Conservation (phyloP, 2,888 invertebrate genomes). For the Augochlorella aurata region DNA sequence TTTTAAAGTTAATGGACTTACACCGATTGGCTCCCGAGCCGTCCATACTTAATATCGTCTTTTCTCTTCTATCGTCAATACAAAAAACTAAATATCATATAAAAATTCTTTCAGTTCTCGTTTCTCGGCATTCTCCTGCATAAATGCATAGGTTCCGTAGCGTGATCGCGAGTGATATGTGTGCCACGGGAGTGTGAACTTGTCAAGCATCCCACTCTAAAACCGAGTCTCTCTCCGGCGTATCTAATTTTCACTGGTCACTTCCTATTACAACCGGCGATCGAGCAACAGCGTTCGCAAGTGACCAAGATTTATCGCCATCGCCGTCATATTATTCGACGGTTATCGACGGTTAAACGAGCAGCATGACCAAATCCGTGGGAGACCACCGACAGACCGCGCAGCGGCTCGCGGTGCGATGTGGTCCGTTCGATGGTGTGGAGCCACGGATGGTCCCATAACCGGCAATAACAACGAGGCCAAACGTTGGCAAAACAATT, state of each 20-base stretch:
- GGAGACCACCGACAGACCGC: conserved; percentile 21
- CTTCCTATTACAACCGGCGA: not conserved
- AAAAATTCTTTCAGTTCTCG: too few species aligned
- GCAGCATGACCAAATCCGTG: not conserved
- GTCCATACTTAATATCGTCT: too few species aligned
- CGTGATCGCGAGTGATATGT: too few species aligned
- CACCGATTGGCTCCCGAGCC: too few species aligned
- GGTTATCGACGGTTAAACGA: conserved; percentile 12
- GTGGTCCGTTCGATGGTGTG: not conserved
- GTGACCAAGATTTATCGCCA: not conserved
- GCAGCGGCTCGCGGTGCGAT: not conserved
- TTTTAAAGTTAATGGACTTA: too few species aligned
- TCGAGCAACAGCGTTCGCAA: not conserved
- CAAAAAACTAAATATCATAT: too few species aligned
- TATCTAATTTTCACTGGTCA: not conserved
- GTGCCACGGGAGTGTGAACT: not conserved
- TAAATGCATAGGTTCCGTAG: too few species aligned
- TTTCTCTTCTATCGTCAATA: too few species aligned
- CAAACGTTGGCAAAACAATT: conserved; percentile 69
- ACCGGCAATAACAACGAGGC: conserved; percentile 58
- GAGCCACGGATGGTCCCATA: not conserved
- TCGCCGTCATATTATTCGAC: not conserved
- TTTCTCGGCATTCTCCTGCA: too few species aligned
- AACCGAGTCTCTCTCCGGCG: not conserved
- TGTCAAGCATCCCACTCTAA: too few species aligned